Conservation (phyloP, 1,140 invertebrate genomes). For the Saccostrea cuccullata region DNA sequence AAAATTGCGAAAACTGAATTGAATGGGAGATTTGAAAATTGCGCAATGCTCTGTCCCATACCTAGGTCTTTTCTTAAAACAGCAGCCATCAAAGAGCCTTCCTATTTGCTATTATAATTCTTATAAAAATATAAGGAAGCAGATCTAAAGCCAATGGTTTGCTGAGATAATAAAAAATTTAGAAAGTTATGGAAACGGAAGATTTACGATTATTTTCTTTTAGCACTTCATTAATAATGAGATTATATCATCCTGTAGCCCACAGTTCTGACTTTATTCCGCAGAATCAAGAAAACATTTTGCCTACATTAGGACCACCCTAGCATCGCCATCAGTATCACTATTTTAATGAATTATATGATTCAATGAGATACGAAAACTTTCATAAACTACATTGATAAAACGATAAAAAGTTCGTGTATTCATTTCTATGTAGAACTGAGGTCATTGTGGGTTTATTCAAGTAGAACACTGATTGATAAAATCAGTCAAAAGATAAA, state of each 20-base stretch:
- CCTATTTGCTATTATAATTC: too few relatives aligned
- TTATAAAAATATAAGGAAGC: background rate
- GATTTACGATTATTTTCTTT: background rate
- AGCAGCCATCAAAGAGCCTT: background rate
- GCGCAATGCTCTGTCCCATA: background rate
- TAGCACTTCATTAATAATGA: slow-evolving; percentile 7
- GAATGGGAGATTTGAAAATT: background rate
- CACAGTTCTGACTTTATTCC: background rate
- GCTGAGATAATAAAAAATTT: background rate
- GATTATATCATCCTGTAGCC: background rate
- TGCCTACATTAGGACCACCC: background rate
- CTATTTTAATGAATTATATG: too few relatives aligned
- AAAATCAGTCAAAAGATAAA: slow-evolving; percentile 34
- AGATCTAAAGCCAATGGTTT: background rate
- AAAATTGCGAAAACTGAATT: background rate
- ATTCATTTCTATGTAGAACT: background rate
- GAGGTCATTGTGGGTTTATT: slow-evolving; percentile 3
- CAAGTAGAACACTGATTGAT: background rate
- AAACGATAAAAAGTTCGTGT: background rate
- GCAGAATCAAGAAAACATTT: background rate
- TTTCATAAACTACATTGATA: background rate
- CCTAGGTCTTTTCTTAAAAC: background rate
- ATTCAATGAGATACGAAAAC: background rate
- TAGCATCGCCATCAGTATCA: background rate
- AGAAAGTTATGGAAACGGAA: background rate